Evolutionary conservation across 2,797 vertebrate genomes (phyloP), one percentile per base, ranked within the genome.

Genomic region (Chaetodon trifasciatus): DNA sequence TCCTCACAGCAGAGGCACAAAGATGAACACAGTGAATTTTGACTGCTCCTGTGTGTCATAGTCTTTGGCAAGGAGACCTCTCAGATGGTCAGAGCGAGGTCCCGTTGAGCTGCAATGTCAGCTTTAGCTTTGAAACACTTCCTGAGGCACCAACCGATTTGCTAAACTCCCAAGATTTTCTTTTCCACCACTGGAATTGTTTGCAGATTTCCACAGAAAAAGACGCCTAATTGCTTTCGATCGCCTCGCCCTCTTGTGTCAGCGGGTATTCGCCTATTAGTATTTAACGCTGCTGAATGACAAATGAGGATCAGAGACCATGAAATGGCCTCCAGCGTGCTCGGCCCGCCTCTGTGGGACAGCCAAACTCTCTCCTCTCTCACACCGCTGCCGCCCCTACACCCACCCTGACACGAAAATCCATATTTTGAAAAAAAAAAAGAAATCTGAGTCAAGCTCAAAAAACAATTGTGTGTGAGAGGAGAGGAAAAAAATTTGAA

Each of bases 251-350:
- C 88, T 81, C 76, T 64, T 5, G 65, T 92, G 91, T 95, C 93
- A 88, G 88, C 74, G 74, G 83, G 86, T 89, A 90, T 95, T 95
- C 94, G 91, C 95, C 92, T 92, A 92, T 86, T 70, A 93, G 91
- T 94, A 93, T 95, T 94, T 94, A 96, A 94, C 77, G 57, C 90
- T 55, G 86, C 92, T 91, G 83, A 91, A 94, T 95, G 93, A 96
- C 93, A 95, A 95, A 96, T 93, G 93, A 95, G 93, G 89, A 91
- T 85, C 94, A 90, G 86, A 78, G 87, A 94, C 87, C 88, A 52
- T 94, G 93, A 95, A 96, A 95, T 93, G 92, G 88, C 92, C 89
- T 91, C 65, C 70, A 80, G 88, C 35, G 61, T 19, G 71, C 71
- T 4, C 8, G 61, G 63, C 19, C 49, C 6, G 8, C 58, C 83